Evolutionary conservation across 2,113 vertebrate genomes (phyloP), one percentile per base, ranked within the genome.

Genomic region (Chroicocephalus ridibundus): DNA sequence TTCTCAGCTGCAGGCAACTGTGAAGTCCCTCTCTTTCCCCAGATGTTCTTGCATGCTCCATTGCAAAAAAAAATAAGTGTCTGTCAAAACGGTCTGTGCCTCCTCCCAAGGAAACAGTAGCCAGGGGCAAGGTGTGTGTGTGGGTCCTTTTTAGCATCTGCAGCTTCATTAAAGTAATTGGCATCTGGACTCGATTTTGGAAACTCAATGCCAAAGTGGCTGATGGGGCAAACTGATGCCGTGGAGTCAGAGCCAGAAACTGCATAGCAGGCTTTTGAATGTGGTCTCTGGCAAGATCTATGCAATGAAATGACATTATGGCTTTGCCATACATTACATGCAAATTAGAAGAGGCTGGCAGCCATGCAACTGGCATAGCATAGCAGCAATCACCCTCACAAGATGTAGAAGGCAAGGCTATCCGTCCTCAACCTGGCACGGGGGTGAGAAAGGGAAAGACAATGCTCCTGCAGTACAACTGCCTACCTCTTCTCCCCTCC

Each of bases 291-390:
- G 94, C 91, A 86, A 85, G 54, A 75, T 78, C 76, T 71, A 24
- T 11, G 60, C 83, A 93, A 84, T 55, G 47, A 92, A 88, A 91
- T 69, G 76, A 70, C 88, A 79, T 88, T 93, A 86, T 79, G 72
- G 86, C 65, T 88, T 92, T 91, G 62, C 87, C 94, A 95, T 94
- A 95, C 47, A 80, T 93, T 93, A 89, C 90, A 88, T 93, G 89
- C 60, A 96, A 93, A 93, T 96, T 60, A 95, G 88, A 88, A 90
- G 64, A 74, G 77, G 25, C 76, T 96, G 95, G 94, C 94, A 95
- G 60, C 64, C 79, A 61, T 17, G 58, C 87, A 97, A 13, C 57
- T 90, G 88, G 86, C 91, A 93, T 9, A 71, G 87, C 36, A 71
- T 9, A 78, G 38, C 52, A 93, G 82, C 80, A 95, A 82, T 94